These are phyloP conservation scores for Brachycybe producta DNA, from an alignment of 2,888 invertebrate species.

Conservation along the genomic window DNA sequence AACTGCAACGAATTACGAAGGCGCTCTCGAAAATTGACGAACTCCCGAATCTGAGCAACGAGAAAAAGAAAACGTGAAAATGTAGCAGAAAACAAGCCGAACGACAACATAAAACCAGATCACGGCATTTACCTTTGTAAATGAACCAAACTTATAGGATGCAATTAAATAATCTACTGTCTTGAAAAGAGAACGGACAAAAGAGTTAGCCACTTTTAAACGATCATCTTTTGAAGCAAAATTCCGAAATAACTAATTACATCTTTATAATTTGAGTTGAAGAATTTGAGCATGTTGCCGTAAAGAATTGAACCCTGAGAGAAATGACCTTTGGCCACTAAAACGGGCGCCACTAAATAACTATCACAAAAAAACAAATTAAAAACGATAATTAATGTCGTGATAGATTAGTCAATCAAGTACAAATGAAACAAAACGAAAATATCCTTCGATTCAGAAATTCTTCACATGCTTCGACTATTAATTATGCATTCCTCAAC, in stretches of 20 bases:
- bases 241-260: constrained; percentile 40
- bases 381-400: not conserved
- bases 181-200: constrained; percentile 39
- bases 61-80: no score
- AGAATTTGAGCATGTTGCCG: constrained; percentile 68
- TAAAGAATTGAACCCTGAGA: constrained; percentile 54
- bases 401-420: constrained; percentile 6
- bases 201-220: not conserved
- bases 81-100: not conserved
- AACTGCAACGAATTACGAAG: constrained; percentile 70
- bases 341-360: constrained; percentile 44
- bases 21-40: constrained; percentile 67
- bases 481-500: no score
- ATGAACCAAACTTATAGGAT: constrained; percentile 88
- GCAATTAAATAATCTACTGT: constrained; percentile 81
- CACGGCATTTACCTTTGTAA: constrained; percentile 53
- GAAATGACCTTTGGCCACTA: constrained; percentile 58
- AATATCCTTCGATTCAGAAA: no score
- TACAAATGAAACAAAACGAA: not conserved
- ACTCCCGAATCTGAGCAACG: constrained; percentile 60
- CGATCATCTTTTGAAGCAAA: not conserved
- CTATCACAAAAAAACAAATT: constrained; percentile 24
- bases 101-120: not conserved
- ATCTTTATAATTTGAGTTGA: constrained; percentile 75
- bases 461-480: no score